Conservation (phyloP, 2,797 vertebrate species). For the Microhierax caerulescens region DNA sequence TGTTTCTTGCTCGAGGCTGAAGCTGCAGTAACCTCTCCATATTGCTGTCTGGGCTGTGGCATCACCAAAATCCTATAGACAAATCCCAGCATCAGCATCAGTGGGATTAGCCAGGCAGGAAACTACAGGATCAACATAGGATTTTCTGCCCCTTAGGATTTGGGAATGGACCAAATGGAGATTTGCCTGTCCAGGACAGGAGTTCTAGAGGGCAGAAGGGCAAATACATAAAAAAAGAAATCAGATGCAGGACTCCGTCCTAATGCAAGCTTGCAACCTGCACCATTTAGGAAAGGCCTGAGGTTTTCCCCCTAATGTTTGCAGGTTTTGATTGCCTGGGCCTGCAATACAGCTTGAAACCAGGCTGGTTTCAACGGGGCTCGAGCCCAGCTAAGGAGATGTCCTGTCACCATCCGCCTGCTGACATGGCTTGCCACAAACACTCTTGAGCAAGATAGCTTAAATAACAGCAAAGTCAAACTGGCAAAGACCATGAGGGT, state of each 20-base stretch:
- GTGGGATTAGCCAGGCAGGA: background rate
- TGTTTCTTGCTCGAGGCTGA: background rate
- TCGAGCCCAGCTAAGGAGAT: background rate
- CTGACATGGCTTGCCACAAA: background rate
- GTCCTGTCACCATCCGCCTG: background rate
- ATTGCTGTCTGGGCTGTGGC: background rate
- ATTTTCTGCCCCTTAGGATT: background rate
- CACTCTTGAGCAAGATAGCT: background rate
- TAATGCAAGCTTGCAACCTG: background rate
- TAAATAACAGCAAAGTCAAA: background rate
- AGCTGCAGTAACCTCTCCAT: background rate
- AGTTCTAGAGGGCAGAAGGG: background rate
- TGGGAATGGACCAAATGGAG: background rate
- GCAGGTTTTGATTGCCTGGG: background rate
- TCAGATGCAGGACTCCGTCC: background rate
- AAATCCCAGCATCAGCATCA: background rate
- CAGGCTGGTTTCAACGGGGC: background rate
- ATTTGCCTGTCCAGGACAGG: background rate
- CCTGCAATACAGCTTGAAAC: background rate
- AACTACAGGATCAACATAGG: accelerated
- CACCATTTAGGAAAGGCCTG: background rate
- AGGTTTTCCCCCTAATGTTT: background rate
- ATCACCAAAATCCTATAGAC: background rate
- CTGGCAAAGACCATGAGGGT: background rate
- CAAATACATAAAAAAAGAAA: background rate